Base-by-base conservation (phyloP, 64 coral and sea anemone species). In the Anthopleura sola region DNA sequence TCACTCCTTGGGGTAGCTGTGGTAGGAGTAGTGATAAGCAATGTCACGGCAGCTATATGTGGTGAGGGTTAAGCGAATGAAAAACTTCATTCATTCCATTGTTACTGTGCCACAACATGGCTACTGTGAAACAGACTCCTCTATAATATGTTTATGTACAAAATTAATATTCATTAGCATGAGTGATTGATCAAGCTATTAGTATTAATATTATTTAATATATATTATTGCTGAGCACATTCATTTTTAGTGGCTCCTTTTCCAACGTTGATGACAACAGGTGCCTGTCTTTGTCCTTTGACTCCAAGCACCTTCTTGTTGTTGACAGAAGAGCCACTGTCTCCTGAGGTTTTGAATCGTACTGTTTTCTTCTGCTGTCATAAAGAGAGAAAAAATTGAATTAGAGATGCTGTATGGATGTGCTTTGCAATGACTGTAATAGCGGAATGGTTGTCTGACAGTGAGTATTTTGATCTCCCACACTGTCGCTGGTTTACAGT, bases 231-330 rank as follows among this genome's bases (percentile, higher is more conserved):
- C 82, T 90, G 88, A 46, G 88, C 81, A 62, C 88, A 90, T 49
- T 90, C 81, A 36, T 90, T 90, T 84, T 85, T 90, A 19, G 79
- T 34, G 16, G 82, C 81, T 36, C 82, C 88, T 78, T 84, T 90
- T 36, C 83, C 83, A 36, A 90, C 88, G 78, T 90, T 90, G 24
- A 90, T 90, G 82, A 90, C 82, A 32, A 57, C 68, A n/a, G 82
- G 81, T 21, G 82, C 82, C 26, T 77, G 51, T 55, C 75, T 90
- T 54, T 90, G 88, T 60, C 88, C 88, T 78, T 54, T 90, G 11
- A 71, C 66, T 34, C 75, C 88, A 46, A 29, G 49, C 9, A 90
- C 49, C n/a, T 50, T 48, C 37, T 44, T 79, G 76, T 48, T 71
- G 50, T 53, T 53, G 50, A 53, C 50, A 13, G 16, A 53, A 36